phyloP scores from a whole-genome alignment of 2,797 vertebrate species.

The Pterois miles region DNA sequence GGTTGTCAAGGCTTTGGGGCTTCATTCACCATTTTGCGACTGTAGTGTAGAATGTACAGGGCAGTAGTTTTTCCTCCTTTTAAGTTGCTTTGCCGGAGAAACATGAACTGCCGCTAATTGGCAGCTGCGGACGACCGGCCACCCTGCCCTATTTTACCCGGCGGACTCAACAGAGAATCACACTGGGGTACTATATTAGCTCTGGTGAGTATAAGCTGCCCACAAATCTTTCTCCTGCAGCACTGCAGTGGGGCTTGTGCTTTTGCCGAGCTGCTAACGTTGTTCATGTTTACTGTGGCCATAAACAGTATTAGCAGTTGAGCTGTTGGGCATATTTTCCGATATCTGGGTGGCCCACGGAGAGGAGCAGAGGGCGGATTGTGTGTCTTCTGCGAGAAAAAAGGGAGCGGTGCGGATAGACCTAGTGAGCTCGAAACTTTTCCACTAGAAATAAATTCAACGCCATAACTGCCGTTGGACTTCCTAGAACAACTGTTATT shows the following conservation, averaged over 20 bases:
- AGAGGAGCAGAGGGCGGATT: slow-evolving; percentile 46
- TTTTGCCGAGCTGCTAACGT: slow-evolving; percentile 57
- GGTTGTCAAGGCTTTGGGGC: slow-evolving; percentile 93
- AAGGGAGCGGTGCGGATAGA: slow-evolving; percentile 80
- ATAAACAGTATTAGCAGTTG: slow-evolving; percentile 47
- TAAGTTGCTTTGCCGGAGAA: slow-evolving; percentile 80
- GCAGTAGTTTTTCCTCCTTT: slow-evolving; percentile 81
- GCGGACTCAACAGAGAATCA: slow-evolving; percentile 52
- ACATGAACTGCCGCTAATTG: slow-evolving; percentile 65
- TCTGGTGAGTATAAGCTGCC: slow-evolving; percentile 77
- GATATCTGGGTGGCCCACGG: slow-evolving; percentile 20
- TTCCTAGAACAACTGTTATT: slow-evolving; percentile 49
- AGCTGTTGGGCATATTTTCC: slow-evolving; percentile 11
- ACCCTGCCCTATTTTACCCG: slow-evolving; percentile 59
- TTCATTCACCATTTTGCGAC: slow-evolving; percentile 99
- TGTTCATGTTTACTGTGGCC: slow-evolving; percentile 61
- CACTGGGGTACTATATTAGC: slow-evolving; percentile 41
- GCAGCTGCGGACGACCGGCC: slow-evolving; percentile 63
- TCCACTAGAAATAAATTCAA: slow-evolving; percentile 80
- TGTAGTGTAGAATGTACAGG: slow-evolving; percentile 91
- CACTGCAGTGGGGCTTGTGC: slow-evolving; percentile 77
- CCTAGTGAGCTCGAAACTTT: slow-evolving; percentile 82
- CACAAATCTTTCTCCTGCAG: slow-evolving; percentile 77
- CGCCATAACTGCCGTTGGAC: slow-evolving; percentile 74
- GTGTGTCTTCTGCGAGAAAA: slow-evolving; percentile 54